Evolutionary conservation across 1,140 invertebrate species (phyloP).

Genomic region (Ylistrum balloti): DNA sequence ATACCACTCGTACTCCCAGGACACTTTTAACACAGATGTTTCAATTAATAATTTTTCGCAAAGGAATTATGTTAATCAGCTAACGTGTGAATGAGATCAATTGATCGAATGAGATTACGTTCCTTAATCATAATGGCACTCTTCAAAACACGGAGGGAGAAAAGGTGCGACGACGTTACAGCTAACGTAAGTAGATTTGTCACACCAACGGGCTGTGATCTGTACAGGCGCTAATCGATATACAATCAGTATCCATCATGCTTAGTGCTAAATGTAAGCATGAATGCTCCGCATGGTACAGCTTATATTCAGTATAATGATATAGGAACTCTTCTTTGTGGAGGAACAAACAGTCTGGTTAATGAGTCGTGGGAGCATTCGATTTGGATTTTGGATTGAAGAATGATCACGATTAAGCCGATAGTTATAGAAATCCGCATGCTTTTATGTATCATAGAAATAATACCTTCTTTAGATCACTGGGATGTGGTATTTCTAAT

Average conservation of each 20-base stretch:
- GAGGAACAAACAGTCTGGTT: background rate
- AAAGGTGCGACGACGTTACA: background rate
- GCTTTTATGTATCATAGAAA: background rate
- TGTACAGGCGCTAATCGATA: background rate
- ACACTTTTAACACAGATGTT: background rate
- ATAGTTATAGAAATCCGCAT: background rate
- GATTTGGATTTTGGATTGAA: conserved; percentile 28
- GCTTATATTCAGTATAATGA: background rate
- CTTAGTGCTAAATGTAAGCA: background rate
- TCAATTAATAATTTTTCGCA: background rate
- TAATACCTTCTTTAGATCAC: background rate
- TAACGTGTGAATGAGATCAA: background rate
- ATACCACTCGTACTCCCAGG: background rate
- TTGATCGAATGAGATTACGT: background rate
- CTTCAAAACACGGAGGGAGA: conserved; percentile 7
- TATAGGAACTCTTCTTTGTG: conserved; percentile 16
- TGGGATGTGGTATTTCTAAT: background rate
- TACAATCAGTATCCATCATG: conserved; percentile 9
- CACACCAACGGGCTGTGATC: background rate
- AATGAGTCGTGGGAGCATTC: background rate
- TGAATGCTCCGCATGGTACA: background rate
- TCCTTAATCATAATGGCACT: background rate
- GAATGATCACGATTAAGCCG: background rate
- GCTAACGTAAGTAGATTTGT: conserved; percentile 18
- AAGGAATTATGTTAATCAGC: background rate